Base-by-base conservation (phyloP, 2,888 invertebrate genomes). In the Xanthia togata region DNA sequence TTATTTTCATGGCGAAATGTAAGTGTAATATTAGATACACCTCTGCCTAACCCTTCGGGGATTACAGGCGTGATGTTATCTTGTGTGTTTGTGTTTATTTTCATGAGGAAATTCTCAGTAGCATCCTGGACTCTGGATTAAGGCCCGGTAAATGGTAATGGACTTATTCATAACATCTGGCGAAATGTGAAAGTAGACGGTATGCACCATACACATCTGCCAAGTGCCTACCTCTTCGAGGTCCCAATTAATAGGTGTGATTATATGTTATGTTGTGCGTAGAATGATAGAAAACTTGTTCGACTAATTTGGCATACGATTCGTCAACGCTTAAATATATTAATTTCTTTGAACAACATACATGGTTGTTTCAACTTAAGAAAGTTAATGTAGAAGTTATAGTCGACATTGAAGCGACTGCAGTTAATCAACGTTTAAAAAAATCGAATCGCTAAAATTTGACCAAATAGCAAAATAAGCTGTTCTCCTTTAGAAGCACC, bases 391-490 rank as follows among this genome's bases (percentile, higher is more conserved):
- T 73, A 63, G 55, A 75, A 12, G 57, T 65, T 70, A 65, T 57
- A 60, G 55, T 63, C 38, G 44, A 72, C 76, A 83, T 85, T 85
- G 85, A 73, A 76, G 53, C 11, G 1, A n/a, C 35, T 57, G 38
- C 55, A 70, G 41, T 20, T 41, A 53, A 47, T 35, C 17, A 73
- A 71, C 35, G 20, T 12, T 59, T 64, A 35, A 5, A 41, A 65
- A 59, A 75, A 57, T 17, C 9, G 9, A 14, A 23, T 38, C 9
- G 4, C n/a, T 20, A n/a, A 20, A 8, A 41, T 50, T 14, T 70
- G 35, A 65, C 31, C 12, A n/a, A 41, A 70, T 55, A 20, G 0
- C 23, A 23, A 41, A 31, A 14, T 41, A 26, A n/a, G 9, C 12
- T 31, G 5, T 23, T 35, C 50, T 9, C 35, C 17, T 35, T 35